Conservation (phyloP, 2,113 vertebrate species). For the Eubucco bourcierii region DNA sequence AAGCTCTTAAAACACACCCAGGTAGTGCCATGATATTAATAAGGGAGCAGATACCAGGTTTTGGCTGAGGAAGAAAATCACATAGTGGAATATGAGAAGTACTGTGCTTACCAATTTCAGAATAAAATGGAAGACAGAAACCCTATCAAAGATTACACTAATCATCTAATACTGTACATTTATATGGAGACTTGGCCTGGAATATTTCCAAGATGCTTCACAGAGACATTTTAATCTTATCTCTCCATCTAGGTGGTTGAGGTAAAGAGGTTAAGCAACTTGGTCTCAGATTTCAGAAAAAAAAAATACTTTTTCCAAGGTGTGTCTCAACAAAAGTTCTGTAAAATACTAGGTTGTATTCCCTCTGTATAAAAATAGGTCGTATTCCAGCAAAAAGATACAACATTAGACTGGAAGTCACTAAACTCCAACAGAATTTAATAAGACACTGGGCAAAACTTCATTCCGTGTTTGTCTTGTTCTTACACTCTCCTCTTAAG, state of each 20-base stretch:
- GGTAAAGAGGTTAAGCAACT: slow-evolving; percentile 12
- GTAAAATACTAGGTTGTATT: neutral
- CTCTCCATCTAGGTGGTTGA: slow-evolving; percentile 6
- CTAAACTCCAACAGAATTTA: neutral
- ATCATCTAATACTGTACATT: slow-evolving; percentile 7
- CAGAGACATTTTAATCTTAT: slow-evolving; percentile 22
- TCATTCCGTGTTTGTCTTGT: neutral
- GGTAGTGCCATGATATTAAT: slow-evolving; percentile 75
- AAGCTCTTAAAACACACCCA: slow-evolving; percentile 74
- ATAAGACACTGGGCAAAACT: neutral
- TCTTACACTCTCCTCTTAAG: neutral
- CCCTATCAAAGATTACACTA: slow-evolving; percentile 24
- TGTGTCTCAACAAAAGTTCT: neutral
- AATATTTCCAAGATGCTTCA: slow-evolving; percentile 24
- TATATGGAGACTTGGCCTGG: neutral
- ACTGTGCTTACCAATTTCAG: slow-evolving; percentile 32
- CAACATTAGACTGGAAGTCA: neutral
- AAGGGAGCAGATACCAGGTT: slow-evolving; percentile 69
- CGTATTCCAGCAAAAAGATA: neutral
- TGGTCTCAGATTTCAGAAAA: neutral
- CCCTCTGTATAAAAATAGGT: too few relatives aligned
- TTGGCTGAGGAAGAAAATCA: slow-evolving; percentile 68
- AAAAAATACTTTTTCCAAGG: neutral
- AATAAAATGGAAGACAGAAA: slow-evolving; percentile 44
- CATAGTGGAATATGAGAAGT: slow-evolving; percentile 60